Conservation (phyloP, 1,140 invertebrate species). For the Lordiphosa clarofinis region DNA sequence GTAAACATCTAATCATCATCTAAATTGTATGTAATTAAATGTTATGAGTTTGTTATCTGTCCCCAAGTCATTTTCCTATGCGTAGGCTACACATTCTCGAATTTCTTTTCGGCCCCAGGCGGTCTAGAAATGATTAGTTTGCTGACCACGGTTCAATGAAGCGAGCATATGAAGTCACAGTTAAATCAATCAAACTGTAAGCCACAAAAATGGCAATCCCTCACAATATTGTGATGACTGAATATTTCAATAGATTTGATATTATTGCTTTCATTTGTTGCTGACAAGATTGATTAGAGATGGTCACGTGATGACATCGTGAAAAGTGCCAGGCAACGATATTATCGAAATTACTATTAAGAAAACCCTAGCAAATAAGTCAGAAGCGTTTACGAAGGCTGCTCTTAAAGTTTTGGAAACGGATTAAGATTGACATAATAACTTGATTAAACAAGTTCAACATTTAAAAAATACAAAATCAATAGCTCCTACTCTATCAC, state of each 20-base stretch:
- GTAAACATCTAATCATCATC: conserved; percentile 52
- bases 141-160: conserved; percentile 1
- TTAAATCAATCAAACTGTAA: conserved; percentile 58
- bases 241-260: conserved; percentile 41
- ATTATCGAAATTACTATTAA: too few species aligned
- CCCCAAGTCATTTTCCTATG: conserved; percentile 26
- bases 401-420: too few species aligned
- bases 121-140: conserved; percentile 36
- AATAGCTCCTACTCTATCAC: too few species aligned
- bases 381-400: too few species aligned
- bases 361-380: too few species aligned
- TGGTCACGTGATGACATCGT: too few species aligned
- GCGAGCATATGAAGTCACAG: conserved; percentile 18
- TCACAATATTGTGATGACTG: background rate
- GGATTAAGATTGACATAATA: too few species aligned
- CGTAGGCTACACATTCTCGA: conserved; percentile 14
- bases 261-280: conserved; percentile 14
- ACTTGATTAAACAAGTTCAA: too few species aligned
- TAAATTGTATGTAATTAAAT: conserved; percentile 75
- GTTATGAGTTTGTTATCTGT: conserved; percentile 72
- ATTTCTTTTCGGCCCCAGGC: conserved; percentile 27
- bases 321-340: too few species aligned
- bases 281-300: background rate
- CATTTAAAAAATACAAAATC: too few species aligned
- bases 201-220: background rate